Evolutionary conservation across 2,797 vertebrate genomes (phyloP).

Genomic region (Brotula barbata): DNA sequence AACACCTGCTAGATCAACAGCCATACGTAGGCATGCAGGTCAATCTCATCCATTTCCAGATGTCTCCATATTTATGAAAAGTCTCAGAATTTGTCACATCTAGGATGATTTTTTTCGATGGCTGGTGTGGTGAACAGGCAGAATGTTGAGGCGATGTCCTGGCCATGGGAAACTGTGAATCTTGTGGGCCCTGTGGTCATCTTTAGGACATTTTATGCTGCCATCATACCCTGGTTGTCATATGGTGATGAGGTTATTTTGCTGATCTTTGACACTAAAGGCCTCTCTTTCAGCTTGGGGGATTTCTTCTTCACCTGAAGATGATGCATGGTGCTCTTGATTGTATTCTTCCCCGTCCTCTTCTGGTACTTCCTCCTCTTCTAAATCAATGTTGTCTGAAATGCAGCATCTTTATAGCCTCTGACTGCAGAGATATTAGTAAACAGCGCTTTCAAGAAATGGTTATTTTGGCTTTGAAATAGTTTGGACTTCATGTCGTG

Average conservation of each 20-base stretch:
- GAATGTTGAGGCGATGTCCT: neutral
- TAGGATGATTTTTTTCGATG: neutral
- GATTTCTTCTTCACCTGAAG: neutral
- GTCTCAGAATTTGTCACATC: no score
- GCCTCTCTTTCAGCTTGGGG: slow-evolving; percentile 4
- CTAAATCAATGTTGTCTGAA: no score
- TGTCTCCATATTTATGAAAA: neutral
- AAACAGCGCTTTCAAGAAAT: no score
- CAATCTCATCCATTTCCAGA: neutral
- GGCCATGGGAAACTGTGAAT: neutral
- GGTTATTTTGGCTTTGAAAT: no score
- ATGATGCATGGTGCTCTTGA: neutral
- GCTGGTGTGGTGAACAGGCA: slow-evolving; percentile 1
- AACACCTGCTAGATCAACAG: no score
- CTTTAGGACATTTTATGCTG: no score
- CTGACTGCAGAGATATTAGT: no score
- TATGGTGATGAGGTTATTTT: neutral
- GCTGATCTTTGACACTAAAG: slow-evolving; percentile 3
- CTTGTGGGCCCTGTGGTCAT: neutral
- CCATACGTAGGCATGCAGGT: no score
- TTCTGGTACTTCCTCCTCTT: neutral
- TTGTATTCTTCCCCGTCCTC: neutral
- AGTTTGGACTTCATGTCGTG: no score
- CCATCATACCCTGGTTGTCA: neutral
- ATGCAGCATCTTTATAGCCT: no score